Base-by-base conservation (phyloP, 1,140 invertebrate genomes). In the Pachypsylla venusta region DNA sequence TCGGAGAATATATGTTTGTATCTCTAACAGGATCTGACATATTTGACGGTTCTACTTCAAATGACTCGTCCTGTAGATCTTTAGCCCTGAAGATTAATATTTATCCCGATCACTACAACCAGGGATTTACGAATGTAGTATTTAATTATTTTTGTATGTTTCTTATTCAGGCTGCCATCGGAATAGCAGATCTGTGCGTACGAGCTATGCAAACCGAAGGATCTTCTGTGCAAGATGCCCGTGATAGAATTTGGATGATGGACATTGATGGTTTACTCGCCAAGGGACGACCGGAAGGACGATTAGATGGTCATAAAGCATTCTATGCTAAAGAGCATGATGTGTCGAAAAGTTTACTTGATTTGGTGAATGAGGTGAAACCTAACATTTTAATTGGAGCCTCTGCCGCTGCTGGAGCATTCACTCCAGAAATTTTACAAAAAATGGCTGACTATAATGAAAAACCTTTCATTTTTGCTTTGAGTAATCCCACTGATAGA, bases 401-500 rank as follows among this genome's bases (percentile, higher is more conserved):
- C 61, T 89, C 90, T n/a, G 90, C 89, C 0, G 82, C 84, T 42
- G 79, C 81, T 10, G 88, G 89, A 24, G 85, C 90, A 1, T 98
- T 98, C 68, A 96, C 87, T 0, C 77, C 84, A 13, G 82, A 86
- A 65, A 81, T 98, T 35, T 73, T 98, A 39, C 74, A 81, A 68
- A 81, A 83, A 62, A 95, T 98, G 92, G 87, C 82, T 0, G 75
- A 79, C 58, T 85, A 87, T 69, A 93, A 90, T 64, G 80, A 93
- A 26, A 77, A 82, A 56, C 94, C 94, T 0, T 81, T 98, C 58
- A 86, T 98, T 56, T 98, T 98, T 71, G 93, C 94, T 16, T 74
- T 98, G 3, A 96, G 92, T 64, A 98, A 98, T 78, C 94, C 94
- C 19, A 98, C 94, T 0, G 84, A 80, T 67, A 93, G 93, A 76